Percentiles rank a stretch among this genome's conserved stretches.
phyloP scores from a whole-genome alignment of 2,888 invertebrate species.

The Cheilosia vernalis region DNA sequence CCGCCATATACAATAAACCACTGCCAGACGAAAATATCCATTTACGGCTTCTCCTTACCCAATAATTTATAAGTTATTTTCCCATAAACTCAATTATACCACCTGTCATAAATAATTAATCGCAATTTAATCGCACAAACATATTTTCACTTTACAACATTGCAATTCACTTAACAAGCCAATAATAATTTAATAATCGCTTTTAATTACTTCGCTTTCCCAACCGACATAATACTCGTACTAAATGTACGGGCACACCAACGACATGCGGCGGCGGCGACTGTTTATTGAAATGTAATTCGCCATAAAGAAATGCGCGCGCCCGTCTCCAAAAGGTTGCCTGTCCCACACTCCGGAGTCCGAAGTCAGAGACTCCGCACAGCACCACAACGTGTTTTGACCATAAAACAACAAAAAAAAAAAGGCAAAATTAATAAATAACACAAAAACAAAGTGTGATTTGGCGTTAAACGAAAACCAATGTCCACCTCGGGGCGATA shows the following conservation, averaged over 20 bases:
- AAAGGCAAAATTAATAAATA: conserved; percentile 67
- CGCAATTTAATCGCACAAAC: conserved; percentile 71
- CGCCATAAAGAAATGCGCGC: conserved; percentile 44
- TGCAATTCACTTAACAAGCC: conserved; percentile 75
- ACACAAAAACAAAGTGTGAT: conserved; percentile 60
- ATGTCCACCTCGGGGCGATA: conserved; percentile 52
- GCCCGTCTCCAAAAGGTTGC: conserved; percentile 14
- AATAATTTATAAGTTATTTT: conserved; percentile 65
- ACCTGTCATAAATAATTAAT: conserved; percentile 73
- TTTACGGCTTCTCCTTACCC: conserved; percentile 14
- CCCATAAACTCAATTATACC: conserved; percentile 73
- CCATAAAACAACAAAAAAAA: conserved; percentile 32
- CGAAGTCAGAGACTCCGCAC: not conserved
- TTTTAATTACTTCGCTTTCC: conserved; percentile 63
- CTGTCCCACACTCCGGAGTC: not conserved
- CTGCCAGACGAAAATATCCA: conserved; percentile 37
- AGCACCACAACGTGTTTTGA: conserved; percentile 39
- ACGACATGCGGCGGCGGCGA: conserved; percentile 9
- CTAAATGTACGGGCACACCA: not conserved
- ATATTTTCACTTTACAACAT: conserved; percentile 69
- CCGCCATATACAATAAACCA: conserved; percentile 25
- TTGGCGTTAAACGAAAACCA: conserved; percentile 68
- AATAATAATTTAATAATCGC: conserved; percentile 74
- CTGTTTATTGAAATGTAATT: conserved; percentile 63
- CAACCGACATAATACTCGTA: conserved; percentile 14